Conservation (phyloP, 2,113 vertebrate species). For the Hemicordylus capensis region DNA sequence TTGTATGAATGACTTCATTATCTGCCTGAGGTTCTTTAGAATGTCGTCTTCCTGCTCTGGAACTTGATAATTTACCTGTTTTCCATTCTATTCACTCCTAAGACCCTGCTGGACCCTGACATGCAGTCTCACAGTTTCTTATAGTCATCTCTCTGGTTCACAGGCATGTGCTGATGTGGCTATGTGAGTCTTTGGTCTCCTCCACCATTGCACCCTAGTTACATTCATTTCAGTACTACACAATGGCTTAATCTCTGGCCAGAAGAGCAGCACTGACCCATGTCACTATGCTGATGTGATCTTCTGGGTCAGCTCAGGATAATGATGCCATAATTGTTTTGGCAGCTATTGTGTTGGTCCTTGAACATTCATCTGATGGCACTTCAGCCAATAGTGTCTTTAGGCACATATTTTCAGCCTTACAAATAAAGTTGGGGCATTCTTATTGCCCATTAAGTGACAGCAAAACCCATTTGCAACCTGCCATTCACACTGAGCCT, state of each 20-base stretch:
- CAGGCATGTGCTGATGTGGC: not conserved
- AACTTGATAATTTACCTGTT: no score
- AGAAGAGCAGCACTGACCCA: not conserved
- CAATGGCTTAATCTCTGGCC: no score
- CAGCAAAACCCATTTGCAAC: constrained; percentile 22
- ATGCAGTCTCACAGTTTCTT: no score
- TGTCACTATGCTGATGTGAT: not conserved
- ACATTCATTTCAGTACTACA: not conserved
- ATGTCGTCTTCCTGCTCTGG: no score
- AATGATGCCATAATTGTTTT: not conserved
- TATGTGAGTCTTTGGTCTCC: not conserved
- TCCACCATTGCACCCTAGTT: not conserved
- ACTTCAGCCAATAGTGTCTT: not conserved
- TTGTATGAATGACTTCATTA: no score
- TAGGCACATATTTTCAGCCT: not conserved
- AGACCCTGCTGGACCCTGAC: no score
- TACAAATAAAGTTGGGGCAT: not conserved
- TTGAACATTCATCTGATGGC: not conserved
- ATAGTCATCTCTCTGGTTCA: not conserved
- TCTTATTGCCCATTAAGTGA: constrained; percentile 2
- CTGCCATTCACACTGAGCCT: constrained; percentile 35
- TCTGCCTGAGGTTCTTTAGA: no score
- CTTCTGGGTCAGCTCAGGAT: not conserved
- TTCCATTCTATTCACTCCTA: no score
- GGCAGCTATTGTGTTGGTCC: not conserved